Conservation (phyloP, 2,888 invertebrate genomes). For the Petrophora chlorosata region DNA sequence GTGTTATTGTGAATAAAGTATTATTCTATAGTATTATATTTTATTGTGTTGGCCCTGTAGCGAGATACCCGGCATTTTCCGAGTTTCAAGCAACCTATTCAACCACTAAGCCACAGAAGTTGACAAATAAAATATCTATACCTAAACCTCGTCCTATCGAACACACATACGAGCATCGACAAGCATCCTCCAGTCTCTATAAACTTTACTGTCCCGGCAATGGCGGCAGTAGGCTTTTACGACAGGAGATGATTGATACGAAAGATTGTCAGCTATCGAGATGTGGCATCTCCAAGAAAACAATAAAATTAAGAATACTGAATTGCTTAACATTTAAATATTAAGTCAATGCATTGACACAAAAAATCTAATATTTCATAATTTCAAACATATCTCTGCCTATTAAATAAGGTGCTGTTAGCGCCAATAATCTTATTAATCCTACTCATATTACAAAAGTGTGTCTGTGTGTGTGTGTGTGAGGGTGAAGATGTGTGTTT, state of each 20-base stretch:
- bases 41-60: background rate
- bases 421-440: no score
- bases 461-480: no score
- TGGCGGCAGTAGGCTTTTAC: conserved; percentile 12
- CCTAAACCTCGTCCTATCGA: background rate
- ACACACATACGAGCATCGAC: conserved; percentile 1
- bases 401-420: no score
- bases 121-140: background rate
- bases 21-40: no score
- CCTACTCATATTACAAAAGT: no score
- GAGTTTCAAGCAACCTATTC: background rate
- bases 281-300: background rate
- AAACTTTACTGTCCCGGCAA: conserved; percentile 15
- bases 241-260: conserved; percentile 19
- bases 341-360: no score
- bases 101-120: background rate
- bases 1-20: no score
- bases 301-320: no score
- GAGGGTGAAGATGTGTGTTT: no score
- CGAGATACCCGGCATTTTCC: background rate
- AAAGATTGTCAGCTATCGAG: conserved; percentile 14
- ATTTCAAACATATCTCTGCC: no score
- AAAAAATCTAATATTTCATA: no score
- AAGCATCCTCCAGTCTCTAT: conserved; percentile 10
- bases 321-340: no score